Conservation (phyloP, 1,140 invertebrate species). For the Neoseiulus cucumeris region DNA sequence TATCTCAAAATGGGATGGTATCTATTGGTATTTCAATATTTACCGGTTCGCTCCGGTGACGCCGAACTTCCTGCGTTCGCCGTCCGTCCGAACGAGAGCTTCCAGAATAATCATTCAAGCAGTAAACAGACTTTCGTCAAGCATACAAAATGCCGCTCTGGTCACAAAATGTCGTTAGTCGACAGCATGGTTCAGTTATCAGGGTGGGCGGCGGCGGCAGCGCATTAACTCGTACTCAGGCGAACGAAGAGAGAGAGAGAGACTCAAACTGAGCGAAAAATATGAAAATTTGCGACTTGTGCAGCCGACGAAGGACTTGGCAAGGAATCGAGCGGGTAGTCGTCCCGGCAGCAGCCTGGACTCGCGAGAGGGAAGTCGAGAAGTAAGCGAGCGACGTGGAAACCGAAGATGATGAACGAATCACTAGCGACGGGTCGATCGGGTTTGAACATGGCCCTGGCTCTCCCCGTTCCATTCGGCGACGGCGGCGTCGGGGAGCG, state of each 20-base stretch:
- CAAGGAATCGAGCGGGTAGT: not conserved
- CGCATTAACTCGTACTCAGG: not conserved
- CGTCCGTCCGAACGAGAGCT: too few relatives aligned
- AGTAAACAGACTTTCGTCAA: too few relatives aligned
- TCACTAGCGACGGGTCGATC: not conserved
- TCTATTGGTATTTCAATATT: too few relatives aligned
- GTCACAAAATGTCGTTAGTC: too few relatives aligned
- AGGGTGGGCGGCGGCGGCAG: not conserved
- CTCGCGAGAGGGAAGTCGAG: not conserved
- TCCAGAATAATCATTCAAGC: too few relatives aligned
- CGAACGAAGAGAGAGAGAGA: not conserved
- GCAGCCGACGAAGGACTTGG: too few relatives aligned
- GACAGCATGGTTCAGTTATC: not conserved
- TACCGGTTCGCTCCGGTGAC: too few relatives aligned
- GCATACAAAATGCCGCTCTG: too few relatives aligned
- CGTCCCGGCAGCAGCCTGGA: not conserved
- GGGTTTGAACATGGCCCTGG: not conserved
- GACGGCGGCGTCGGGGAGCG: too few relatives aligned
- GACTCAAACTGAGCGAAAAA: not conserved
- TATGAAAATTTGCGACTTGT: constrained; percentile 2
- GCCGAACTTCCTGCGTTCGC: too few relatives aligned
- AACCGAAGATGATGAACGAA: not conserved
- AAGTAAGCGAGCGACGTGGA: not conserved
- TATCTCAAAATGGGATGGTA: too few relatives aligned
- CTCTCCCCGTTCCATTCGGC: too few relatives aligned